Base-by-base conservation (phyloP, 1,140 invertebrate genomes). In the Zaprionus taronus region DNA sequence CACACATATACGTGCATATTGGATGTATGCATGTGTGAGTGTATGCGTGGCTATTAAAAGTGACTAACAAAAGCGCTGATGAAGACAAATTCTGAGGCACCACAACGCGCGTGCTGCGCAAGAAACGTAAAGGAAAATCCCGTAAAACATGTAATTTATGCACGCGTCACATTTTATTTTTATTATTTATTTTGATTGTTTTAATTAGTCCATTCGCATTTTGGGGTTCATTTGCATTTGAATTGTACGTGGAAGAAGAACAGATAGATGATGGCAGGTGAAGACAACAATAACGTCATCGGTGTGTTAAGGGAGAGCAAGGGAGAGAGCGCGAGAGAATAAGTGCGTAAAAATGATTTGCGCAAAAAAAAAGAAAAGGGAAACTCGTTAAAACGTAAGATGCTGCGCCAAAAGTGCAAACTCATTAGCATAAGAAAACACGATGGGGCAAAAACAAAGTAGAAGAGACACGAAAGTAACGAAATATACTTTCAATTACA, bases 391-490 rank as follows among this genome's bases (percentile, higher is more conserved):
- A 55, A 66, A 64, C 47, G 56, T 49, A 49, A 84, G 78, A 84
- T 84, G 75, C 72, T 73, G 60, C 47, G 63, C 26, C 61, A 63
- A 72, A 74, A 55, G 22, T 74, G 75, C 76, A 72, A 80, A 83
- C 84, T 87, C 81, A 89, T 89, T 89, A 90, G 66, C 84, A 89
- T 89, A 89, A 72, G 78, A 87, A 87, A 87, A 87, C 74, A 79
- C 77, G 31, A 28, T 36, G 55, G 36, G 31, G 31, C 56, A 55
- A 86, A 73, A 89, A 80, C 70, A 87, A 80, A 71, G 77, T 69
- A 79, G 62, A 49, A 68, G 44, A 65, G 44, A 65, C 71, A 57
- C 36, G 57, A 53, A 62, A 72, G 53, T 56, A 55, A 24, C 31
- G 63, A 78, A 70, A 76, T 79, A 75, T 83, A 81, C 74, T 78